A percentile compares a stretch with the other conserved stretches of the same genome.
These are phyloP conservation scores for Euwallacea fornicatus DNA, from an alignment of 1,140 invertebrate species.

Conservation along the genomic window DNA sequence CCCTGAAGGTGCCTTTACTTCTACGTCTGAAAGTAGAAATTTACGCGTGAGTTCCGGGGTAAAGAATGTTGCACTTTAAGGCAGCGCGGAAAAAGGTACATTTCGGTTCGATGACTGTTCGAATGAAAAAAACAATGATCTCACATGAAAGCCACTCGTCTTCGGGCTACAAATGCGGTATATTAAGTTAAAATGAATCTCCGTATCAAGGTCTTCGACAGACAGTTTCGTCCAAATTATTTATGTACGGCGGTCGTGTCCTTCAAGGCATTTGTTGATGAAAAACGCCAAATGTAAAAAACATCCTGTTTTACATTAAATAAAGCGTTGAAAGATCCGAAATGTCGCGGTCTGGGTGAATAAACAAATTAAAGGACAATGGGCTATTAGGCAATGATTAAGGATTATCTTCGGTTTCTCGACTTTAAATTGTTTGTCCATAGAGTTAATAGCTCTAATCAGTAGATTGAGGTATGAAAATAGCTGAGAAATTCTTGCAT, in stretches of 20 bases:
- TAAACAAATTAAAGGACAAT: constrained; percentile 31
- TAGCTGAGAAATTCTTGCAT: no score
- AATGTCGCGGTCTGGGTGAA: constrained; percentile 25
- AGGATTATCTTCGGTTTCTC: constrained; percentile 25
- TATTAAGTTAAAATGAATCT: constrained; percentile 29
- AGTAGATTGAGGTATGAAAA: no score
- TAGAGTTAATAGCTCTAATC: constrained; percentile 7
- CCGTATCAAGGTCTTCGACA: constrained; percentile 28
- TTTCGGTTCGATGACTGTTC: constrained; percentile 24
- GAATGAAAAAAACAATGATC: constrained; percentile 29
- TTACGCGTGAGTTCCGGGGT: no score
- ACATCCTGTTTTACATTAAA: constrained; percentile 36
- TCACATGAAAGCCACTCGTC: constrained; percentile 10
- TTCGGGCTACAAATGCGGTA: constrained; percentile 22
- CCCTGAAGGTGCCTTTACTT: no score
- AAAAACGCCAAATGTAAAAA: constrained; percentile 17
- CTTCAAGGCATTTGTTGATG: constrained; percentile 17
- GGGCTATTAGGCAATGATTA: constrained; percentile 18
- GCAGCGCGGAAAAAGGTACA: background rate
- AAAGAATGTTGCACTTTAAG: no score
- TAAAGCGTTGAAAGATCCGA: constrained; percentile 30
- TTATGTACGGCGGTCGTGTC: constrained; percentile 2
- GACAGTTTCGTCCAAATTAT: constrained; percentile 22
- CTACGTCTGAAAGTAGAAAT: no score
- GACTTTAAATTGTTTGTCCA: constrained; percentile 18